phyloP scores from a whole-genome alignment of 2,797 vertebrate genomes.

The Siniperca obscura region DNA sequence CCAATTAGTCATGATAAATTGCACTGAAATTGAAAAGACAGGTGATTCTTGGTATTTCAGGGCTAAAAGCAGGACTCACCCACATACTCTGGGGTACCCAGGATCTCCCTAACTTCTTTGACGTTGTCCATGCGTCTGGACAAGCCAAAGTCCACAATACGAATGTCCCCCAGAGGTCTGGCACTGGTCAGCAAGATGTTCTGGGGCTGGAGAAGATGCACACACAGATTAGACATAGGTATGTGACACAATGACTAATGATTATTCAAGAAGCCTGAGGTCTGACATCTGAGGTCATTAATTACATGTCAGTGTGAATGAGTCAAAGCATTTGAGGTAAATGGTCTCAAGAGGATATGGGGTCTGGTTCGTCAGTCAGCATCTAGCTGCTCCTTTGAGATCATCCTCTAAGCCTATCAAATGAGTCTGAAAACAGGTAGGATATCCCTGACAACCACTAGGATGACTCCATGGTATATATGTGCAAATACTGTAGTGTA shows the following conservation, averaged over 20 bases:
- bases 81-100: conserved; percentile 90
- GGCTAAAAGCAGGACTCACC: conserved; percentile 79
- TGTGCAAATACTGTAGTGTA: conserved; percentile 1
- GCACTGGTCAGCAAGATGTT: conserved; percentile 88
- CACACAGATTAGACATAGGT: conserved; percentile 48
- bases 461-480: conserved; percentile 18
- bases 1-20: conserved; percentile 40
- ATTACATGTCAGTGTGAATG: neutral
- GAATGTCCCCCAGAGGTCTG: conserved; percentile 88
- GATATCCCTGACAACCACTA: conserved; percentile 27
- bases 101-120: conserved; percentile 87
- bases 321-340: conserved; percentile 11
- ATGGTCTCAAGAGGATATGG: conserved; percentile 46
- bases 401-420: conserved; percentile 65
- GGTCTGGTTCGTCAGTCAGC: conserved; percentile 30
- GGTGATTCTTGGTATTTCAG: conserved; percentile 5
- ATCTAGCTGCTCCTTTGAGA: conserved; percentile 37
- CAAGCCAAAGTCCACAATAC: conserved; percentile 90
- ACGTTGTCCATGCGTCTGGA: conserved; percentile 85
- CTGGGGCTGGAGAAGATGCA: conserved; percentile 84
- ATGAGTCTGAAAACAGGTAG: conserved; percentile 40
- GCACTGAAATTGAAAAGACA: conserved; percentile 3
- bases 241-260: conserved; percentile 26
- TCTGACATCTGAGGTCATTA: conserved; percentile 18
- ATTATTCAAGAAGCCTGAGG: conserved; percentile 14